Evolutionary conservation across 2,113 vertebrate species (phyloP), one percentile per base, ranked within the genome.

Genomic region (Entelurus aequoreus): DNA sequence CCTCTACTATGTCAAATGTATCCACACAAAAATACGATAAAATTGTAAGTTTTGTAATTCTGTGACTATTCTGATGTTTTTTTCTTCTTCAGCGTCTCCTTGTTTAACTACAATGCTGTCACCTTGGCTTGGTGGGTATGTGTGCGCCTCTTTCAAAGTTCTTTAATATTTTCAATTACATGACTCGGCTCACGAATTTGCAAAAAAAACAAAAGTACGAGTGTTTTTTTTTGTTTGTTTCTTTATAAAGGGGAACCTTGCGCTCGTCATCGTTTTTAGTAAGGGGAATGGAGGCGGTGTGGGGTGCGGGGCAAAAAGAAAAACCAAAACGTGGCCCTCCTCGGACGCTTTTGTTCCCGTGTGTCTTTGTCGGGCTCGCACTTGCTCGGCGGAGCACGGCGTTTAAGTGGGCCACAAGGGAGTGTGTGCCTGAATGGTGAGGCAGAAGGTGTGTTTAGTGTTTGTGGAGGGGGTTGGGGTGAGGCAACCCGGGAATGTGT

Each of bases 361-460:
- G 74, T 65, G 78, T 86, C 86, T 87, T 89, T 87, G 83, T 84
- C 86, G 86, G 81, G 76, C 80, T 85, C 76, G 82, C 86, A 84
- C 83, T 87, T 86, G 88, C 76, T 87, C 85, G 82, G 78, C 76
- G 77, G 87, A 87, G 87, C 85, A 86, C 77, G 74, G 85, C 72
- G 65, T 86, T 90, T 91, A 92, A 91, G 90, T 91, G 89, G 90
- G 82, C 89, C 90, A 88, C 89, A 84, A 83, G 90, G 90, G 90
- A 92, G 82, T 57, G 55, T 57, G 55, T 71, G 78, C 48, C 79
- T 90, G 81, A 89, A 87, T 87, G 70, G 78, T 76, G 81, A 82
- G 73, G 84, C 69, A 79, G 79, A 69, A 76, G 75, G 81, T 85
- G 81, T 76, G 59, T 68, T 19, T 1, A 15, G 59, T 76, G 60